Evolutionary conservation across 2,888 invertebrate genomes (phyloP), one percentile per base, ranked within the genome.

Genomic region (Melieria omissa): DNA sequence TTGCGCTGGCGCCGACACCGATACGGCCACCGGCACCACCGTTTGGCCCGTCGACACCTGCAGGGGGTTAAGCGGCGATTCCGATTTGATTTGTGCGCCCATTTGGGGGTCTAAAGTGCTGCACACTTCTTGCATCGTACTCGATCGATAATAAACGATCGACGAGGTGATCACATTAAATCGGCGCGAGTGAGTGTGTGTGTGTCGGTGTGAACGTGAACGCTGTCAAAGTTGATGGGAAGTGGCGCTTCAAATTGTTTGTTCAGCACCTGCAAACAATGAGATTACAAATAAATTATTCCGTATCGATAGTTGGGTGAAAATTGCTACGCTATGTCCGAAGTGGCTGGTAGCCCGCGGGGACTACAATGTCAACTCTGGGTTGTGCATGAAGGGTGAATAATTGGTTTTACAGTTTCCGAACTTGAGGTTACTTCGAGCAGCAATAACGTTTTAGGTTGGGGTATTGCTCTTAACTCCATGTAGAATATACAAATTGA

Each of bases 121-220:
- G 78, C 87, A 87, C 74, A 87, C 87, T 82, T 87, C 88, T 84
- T 87, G 87, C 88, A 87, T 87, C 79, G 80, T 86, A 67, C 16
- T 64, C 44, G 49, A 57, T 57, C 14, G 46, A 42, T 42, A 12
- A 60, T 66, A 57, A 55, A 9, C 14, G 66, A 62, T 66, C 66
- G 55, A 55, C 16, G 45, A 12, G 54, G 54, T 42, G 8, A 61
- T 60, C 65, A 63, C 67, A 63, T 41, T 44, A 60, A 65, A 41
- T 49, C 61, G 7, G 52, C 41, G 46, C 49, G 57, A n/a, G 42
- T 16, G 10, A 12, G n/a, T n/a, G 16, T n/a, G 12, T 44, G 10
- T 29, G 29, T 29, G 29, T 29, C 29, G 2, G 29, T 29, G 29
- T 29, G 29, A 29, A 29, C 29, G 29, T 29, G 29, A 29, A 29